phyloP scores from a whole-genome alignment of 2,113 vertebrate genomes.

The Protomyctophum bolini region DNA sequence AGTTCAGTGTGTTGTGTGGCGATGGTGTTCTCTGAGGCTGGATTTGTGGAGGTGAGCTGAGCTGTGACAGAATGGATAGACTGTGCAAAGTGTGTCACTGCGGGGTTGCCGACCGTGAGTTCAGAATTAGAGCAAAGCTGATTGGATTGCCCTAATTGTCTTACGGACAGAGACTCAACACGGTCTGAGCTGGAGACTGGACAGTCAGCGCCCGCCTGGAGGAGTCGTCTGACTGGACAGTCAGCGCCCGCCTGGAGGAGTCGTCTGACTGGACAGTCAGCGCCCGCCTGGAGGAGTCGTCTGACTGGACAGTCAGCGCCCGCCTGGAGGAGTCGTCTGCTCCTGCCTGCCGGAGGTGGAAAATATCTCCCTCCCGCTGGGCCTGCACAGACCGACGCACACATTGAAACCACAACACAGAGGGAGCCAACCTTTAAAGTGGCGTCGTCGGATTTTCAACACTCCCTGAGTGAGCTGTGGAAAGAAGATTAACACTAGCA shows the following conservation, averaged over 20 bases:
- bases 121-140: constrained; percentile 65
- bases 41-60: constrained; percentile 43
- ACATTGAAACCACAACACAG: constrained; percentile 19
- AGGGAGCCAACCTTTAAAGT: neutral
- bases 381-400: constrained; percentile 33
- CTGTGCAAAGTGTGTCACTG: constrained; percentile 32
- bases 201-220: constrained; percentile 3
- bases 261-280: constrained; percentile 58
- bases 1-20: constrained; percentile 7
- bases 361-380: constrained; percentile 37
- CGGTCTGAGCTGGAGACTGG: constrained; percentile 60
- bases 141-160: constrained; percentile 80
- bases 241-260: no score
- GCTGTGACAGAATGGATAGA: constrained; percentile 37
- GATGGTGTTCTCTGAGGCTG: constrained; percentile 24
- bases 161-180: constrained; percentile 72
- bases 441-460: neutral
- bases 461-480: constrained; percentile 13
- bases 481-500: neutral
- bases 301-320: no score
- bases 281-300: no score
- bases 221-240: constrained; percentile 1
- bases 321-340: neutral
- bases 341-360: constrained; percentile 50
- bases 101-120: constrained; percentile 47